Conservation (phyloP, 1,140 invertebrate genomes). For the Halotydeus destructor region DNA sequence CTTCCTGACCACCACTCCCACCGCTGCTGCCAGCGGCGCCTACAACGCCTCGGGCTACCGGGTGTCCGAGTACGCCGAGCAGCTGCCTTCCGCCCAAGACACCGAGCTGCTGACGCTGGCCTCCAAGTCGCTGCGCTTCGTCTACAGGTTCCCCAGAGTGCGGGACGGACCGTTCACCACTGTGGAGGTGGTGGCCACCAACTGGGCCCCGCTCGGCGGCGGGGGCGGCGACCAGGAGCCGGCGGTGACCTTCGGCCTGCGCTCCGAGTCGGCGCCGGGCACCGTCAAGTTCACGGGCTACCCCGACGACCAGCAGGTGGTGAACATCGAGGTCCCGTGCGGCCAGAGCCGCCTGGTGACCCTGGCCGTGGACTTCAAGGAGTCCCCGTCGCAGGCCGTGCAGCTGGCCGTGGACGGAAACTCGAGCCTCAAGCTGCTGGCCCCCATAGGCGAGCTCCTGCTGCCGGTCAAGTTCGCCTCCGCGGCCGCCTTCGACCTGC, state of each 20-base stretch:
- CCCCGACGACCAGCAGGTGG: conserved; percentile 17
- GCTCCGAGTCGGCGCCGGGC: neutral
- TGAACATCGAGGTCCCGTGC: conserved; percentile 28
- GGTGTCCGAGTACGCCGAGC: conserved; percentile 4
- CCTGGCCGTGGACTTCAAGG: conserved; percentile 79
- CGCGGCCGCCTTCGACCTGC: conserved; percentile 38
- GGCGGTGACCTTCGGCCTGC: neutral
- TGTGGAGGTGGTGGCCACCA: neutral
- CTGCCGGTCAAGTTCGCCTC: conserved; percentile 51
- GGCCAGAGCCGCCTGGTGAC: conserved; percentile 26
- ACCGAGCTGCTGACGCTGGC: neutral
- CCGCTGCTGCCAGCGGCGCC: conserved; percentile 7
- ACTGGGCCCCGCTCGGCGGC: neutral
- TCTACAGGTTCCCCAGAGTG: conserved; percentile 2
- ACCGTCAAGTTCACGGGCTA: conserved; percentile 2
- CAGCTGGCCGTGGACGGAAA: conserved; percentile 43
- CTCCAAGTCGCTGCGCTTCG: neutral
- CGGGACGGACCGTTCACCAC: neutral
- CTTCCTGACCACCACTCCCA: conserved; percentile 5
- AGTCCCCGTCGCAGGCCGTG: conserved; percentile 71
- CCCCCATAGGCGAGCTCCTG: conserved; percentile 70
- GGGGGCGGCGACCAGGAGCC: neutral
- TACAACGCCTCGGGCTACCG: conserved; percentile 24
- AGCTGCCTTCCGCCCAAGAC: conserved; percentile 1
- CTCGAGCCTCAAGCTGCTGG: conserved; percentile 43